These are phyloP conservation scores for Epizoanthus rinbou DNA, from an alignment of 92 coral and sea anemone genomes.

Conservation along the genomic window DNA sequence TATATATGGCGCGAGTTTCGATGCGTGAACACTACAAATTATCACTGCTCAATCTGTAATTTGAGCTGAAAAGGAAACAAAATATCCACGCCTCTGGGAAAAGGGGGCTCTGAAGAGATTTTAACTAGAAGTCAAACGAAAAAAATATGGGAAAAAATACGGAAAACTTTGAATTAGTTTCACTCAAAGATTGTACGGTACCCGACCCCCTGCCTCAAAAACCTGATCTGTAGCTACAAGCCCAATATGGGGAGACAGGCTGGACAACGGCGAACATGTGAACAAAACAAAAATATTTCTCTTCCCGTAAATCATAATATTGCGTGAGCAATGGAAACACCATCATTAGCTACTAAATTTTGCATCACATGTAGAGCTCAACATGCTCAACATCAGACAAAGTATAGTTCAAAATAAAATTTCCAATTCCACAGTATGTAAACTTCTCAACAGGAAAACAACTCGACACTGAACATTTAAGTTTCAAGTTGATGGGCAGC, in stretches of 20 bases:
- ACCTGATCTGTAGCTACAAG: not conserved
- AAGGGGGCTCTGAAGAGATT: not conserved
- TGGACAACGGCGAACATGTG: not conserved
- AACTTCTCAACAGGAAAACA: not conserved
- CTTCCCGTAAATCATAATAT: slow-evolving; percentile 1
- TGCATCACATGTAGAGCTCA: not conserved
- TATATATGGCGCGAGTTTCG: slow-evolving; percentile 35
- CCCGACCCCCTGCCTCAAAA: no score
- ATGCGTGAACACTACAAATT: not conserved
- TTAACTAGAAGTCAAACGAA: not conserved
- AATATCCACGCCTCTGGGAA: not conserved
- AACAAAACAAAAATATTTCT: slow-evolving; percentile 8
- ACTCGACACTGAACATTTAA: not conserved
- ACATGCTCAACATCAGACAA: not conserved
- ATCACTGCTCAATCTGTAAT: slow-evolving; percentile 36
- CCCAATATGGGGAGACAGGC: not conserved
- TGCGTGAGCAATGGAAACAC: slow-evolving; percentile 27
- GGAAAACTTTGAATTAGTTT: not conserved
- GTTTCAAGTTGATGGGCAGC: not conserved
- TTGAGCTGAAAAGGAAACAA: slow-evolving; percentile 26
- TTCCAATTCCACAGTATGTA: not conserved
- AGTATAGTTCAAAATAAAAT: not conserved
- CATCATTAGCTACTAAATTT: not conserved
- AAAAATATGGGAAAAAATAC: not conserved
- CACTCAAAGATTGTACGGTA: not conserved